Evolutionary conservation across 2,113 vertebrate genomes (phyloP).

Genomic region (Cheirogaleus medius): DNA sequence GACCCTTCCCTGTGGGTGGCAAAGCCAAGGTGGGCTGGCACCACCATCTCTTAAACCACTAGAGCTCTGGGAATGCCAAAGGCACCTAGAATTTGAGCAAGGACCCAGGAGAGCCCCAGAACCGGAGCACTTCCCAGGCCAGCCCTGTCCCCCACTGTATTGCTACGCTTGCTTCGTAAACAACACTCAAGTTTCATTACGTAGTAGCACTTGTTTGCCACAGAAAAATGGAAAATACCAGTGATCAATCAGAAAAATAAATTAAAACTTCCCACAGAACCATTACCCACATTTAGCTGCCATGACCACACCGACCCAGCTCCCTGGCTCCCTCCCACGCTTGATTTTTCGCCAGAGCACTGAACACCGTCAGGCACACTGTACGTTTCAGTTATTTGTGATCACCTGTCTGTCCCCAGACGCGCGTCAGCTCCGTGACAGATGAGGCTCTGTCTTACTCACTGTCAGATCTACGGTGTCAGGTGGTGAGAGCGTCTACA

Average conservation of each 20-base stretch:
- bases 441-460: neutral
- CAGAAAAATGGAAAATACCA: neutral
- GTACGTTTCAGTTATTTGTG: neutral
- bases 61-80: neutral
- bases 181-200: neutral
- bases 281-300: accelerated
- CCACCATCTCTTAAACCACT: neutral
- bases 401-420: accelerated
- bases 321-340: too few species aligned
- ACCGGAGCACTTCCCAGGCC: neutral
- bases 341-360: too few species aligned
- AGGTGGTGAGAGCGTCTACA: accelerated
- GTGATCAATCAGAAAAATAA: neutral
- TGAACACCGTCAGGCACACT: accelerated
- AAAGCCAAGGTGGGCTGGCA: neutral
- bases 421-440: accelerated
- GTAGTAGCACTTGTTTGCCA: neutral
- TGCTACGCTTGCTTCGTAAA: neutral
- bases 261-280: neutral
- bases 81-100: neutral
- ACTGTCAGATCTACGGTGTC: accelerated
- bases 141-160: too few species aligned
- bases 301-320: too few species aligned
- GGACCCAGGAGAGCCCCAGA: neutral
- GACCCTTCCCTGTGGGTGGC: neutral